Evolutionary conservation across 2,113 vertebrate genomes (phyloP).

Genomic region (human): GRCh38 chr14:58889501-58890000

Average conservation of each 20-base stretch:
- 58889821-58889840: neutral
- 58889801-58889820: neutral
- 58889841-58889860: neutral
- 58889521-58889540: no score
- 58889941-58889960: neutral
- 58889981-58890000: neutral
- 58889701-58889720: neutral
- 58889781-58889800: neutral
- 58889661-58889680: neutral
- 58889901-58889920: neutral
- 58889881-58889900: neutral
- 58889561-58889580: no score
- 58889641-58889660: no score
- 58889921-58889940: neutral
- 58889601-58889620: no score
- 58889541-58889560: no score
- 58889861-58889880: slow-evolving; percentile 30
- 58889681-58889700: neutral
- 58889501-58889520: no score
- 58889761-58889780: slow-evolving; percentile 1
- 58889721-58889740: neutral
- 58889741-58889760: neutral
- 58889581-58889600: no score
- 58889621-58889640: no score
- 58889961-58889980: slow-evolving; percentile 7